phyloP scores from a whole-genome alignment of 2,797 vertebrate species.

The Chrysocyon brachyurus region DNA sequence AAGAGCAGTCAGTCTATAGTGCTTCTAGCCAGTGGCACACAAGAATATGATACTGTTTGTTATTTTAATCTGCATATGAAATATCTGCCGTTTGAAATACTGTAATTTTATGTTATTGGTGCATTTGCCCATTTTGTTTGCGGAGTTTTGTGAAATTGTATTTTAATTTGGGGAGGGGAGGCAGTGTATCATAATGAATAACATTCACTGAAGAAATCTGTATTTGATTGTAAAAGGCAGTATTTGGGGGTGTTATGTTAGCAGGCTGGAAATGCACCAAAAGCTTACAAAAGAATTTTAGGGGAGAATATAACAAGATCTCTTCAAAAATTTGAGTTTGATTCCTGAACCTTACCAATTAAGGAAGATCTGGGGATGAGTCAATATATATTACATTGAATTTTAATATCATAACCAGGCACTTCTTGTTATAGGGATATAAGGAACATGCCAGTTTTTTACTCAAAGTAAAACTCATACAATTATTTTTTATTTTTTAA shows the following conservation, averaged over 20 bases:
- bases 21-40: neutral
- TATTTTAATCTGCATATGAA: neutral
- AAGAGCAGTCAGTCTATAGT: constrained; percentile 73
- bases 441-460: neutral
- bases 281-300: neutral
- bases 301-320: neutral
- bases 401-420: neutral
- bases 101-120: neutral
- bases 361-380: neutral
- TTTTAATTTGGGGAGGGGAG: neutral
- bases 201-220: neutral
- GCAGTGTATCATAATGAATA: neutral
- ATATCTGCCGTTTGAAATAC: neutral
- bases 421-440: neutral
- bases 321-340: neutral
- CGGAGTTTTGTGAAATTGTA: constrained; percentile 8
- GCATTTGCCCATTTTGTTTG: constrained; percentile 29
- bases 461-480: neutral
- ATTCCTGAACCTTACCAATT: constrained; percentile 12
- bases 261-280: neutral
- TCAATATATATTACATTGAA: neutral
- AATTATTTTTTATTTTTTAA: neutral
- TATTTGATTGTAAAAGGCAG: neutral
- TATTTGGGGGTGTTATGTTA: constrained; percentile 53
- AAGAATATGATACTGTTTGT: neutral